These are phyloP conservation scores for Conistra vaccinii DNA, from an alignment of 2,888 invertebrate genomes.

Conservation along the genomic window DNA sequence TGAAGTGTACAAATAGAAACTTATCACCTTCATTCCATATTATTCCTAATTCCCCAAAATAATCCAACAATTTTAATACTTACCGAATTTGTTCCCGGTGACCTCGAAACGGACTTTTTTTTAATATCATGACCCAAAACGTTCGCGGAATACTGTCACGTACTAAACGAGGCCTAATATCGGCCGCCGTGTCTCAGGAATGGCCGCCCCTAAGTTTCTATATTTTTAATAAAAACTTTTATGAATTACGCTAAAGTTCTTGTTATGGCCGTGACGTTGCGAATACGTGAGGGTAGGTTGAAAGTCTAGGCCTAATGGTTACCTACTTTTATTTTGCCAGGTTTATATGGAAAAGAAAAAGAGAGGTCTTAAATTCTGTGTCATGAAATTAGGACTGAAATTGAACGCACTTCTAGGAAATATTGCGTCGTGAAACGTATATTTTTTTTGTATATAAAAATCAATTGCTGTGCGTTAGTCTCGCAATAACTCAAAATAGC, in stretches of 20 bases:
- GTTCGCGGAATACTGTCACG: conserved; percentile 78
- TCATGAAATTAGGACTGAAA: neutral
- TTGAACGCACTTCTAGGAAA: no score
- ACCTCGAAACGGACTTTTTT: conserved; percentile 67
- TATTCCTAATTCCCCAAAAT: conserved; percentile 30
- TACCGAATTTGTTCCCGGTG: conserved; percentile 35
- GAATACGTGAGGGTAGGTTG: conserved; percentile 23
- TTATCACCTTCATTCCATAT: conserved; percentile 16
- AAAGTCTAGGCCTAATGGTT: neutral
- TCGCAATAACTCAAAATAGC: no score
- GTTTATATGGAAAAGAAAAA: neutral
- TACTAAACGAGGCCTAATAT: conserved; percentile 69
- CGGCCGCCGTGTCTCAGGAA: conserved; percentile 51
- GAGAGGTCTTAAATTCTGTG: no score
- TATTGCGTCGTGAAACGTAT: neutral
- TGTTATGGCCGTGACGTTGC: conserved; percentile 32
- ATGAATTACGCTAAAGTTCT: conserved; percentile 60
- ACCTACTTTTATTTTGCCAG: conserved; percentile 37
- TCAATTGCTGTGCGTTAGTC: no score
- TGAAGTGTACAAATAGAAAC: neutral
- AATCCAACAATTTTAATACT: conserved; percentile 46
- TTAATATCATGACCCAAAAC: conserved; percentile 75
- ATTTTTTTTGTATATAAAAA: no score
- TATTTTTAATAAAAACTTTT: conserved; percentile 81
- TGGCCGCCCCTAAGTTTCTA: conserved; percentile 61